phyloP scores from a whole-genome alignment of 2,797 vertebrate species.

The Melanotaenia pygmaea region DNA sequence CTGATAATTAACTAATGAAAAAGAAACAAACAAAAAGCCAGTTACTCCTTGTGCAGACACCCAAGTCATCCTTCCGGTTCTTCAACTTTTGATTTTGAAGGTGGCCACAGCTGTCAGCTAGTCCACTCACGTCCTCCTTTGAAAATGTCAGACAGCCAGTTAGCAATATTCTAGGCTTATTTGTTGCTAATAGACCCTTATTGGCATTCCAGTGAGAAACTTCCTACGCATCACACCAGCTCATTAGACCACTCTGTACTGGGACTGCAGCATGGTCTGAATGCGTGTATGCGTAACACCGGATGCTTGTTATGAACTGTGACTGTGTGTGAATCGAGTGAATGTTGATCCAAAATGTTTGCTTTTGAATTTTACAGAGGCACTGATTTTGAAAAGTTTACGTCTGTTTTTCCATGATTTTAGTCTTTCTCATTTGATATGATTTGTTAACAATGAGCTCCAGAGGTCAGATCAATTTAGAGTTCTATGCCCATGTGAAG shows the following conservation, averaged over 20 bases:
- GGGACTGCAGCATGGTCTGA: constrained; percentile 35
- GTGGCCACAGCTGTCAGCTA: constrained; percentile 53
- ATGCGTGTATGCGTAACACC: constrained; percentile 19
- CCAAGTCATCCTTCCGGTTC: constrained; percentile 32
- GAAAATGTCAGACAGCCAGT: constrained; percentile 80
- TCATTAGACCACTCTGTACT: constrained; percentile 65
- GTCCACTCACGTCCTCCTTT: constrained; percentile 73
- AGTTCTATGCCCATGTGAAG: constrained; percentile 59
- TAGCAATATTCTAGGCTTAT: constrained; percentile 71
- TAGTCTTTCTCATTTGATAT: constrained; percentile 43
- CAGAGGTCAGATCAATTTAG: constrained; percentile 62
- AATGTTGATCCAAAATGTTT: constrained; percentile 28
- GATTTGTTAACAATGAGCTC: constrained; percentile 38
- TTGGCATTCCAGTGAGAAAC: constrained; percentile 76
- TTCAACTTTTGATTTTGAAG: constrained; percentile 65
- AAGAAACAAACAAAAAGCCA: constrained; percentile 8
- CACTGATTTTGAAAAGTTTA: constrained; percentile 7
- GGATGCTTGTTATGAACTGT: constrained; percentile 43
- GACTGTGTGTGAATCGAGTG: constrained; percentile 47
- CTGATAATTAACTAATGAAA: constrained; percentile 13
- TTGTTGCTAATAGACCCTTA: constrained; percentile 76
- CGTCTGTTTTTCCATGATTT: constrained; percentile 25
- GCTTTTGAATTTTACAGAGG: constrained; percentile 29
- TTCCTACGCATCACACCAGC: constrained; percentile 69
- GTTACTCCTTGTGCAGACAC: constrained; percentile 21